Conservation (phyloP, 2,888 invertebrate genomes). For the Acronicta aceris region DNA sequence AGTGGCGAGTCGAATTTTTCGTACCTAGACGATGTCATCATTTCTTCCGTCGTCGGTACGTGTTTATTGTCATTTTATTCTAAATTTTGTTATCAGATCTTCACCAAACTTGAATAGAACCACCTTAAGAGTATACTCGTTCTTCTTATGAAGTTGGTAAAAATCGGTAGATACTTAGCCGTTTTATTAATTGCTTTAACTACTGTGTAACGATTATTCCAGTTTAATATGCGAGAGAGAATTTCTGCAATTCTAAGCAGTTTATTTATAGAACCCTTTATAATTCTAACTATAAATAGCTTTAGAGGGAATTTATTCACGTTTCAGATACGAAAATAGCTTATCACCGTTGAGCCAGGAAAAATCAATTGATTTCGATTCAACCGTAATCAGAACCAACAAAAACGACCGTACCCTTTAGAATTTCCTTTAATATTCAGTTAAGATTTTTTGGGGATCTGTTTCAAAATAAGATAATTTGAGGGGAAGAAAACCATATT, state of each 20-base stretch:
- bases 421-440: conserved; percentile 49
- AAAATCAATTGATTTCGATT: conserved; percentile 44
- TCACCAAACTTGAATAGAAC: too few species aligned
- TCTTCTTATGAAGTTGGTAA: too few species aligned
- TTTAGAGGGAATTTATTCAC: conserved; percentile 13
- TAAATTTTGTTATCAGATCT: too few species aligned
- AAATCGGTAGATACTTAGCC: too few species aligned
- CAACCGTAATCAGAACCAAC: conserved; percentile 28
- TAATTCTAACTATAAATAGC: conserved; percentile 37
- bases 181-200: background rate
- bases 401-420: conserved; percentile 26
- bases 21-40: too few species aligned
- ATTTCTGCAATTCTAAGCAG: conserved; percentile 9
- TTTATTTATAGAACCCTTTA: conserved; percentile 8
- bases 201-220: background rate
- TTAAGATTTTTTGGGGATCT: conserved; percentile 38
- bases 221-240: background rate
- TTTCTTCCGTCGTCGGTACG: too few species aligned
- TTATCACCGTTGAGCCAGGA: conserved; percentile 24
- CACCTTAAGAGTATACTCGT: too few species aligned
- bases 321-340: conserved; percentile 40
- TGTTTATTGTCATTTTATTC: too few species aligned
- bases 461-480: conserved; percentile 11
- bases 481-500: too few species aligned
- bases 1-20: too few species aligned